Evolutionary conservation across 2,888 invertebrate species (phyloP), one percentile per base, ranked within the genome.

Genomic region (Sceliomorpha sp.): DNA sequence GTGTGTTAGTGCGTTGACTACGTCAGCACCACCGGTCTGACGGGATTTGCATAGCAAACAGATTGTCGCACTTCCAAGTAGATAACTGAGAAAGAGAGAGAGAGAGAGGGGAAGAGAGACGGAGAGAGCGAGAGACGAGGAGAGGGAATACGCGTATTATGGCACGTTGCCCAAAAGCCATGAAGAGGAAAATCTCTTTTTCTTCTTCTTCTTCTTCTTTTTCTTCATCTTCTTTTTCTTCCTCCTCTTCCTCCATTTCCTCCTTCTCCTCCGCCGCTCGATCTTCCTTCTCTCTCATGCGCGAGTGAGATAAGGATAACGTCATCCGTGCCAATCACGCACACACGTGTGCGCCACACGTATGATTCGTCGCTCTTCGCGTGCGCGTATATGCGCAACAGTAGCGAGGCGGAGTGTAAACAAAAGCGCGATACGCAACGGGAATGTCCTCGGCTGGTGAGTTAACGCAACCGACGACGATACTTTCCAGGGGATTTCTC

Each of bases 11-110:
- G 66, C 66, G 75, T 68, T 71, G 70, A 71, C 80, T 80, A 80
- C 84, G 83, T 85, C 85, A 83, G 82, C 84, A 79, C 77, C 77
- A 78, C 79, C 77, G 80, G 78, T 81, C 78, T 77, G 80, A 83
- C 82, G 80, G 78, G 84, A 85, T 86, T 86, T 84, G 85, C 85
- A 86, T 86, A 80, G 85, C 85, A 85, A 86, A 84, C 83, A 82
- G 85, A 86, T 86, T 83, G 84, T 83, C 84, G 84, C 81, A 78
- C 74, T 81, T 69, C 75, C 81, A 83, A 86, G 85, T 84, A 83
- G 82, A 83, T 85, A 85, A 84, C 81, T 79, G 83, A 80, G 78
- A 74, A 76, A 70, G 67, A 75, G 75, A 69, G 50, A 47, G 53
- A 36, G 36, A 15, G 44, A 48, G 20, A 39, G 24, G 27, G 39